Percentiles rank a stretch among this genome's conserved stretches.
Evolutionary conservation across 2,888 invertebrate species (phyloP).

Genomic region (Caenorhabditis panamensis): DNA sequence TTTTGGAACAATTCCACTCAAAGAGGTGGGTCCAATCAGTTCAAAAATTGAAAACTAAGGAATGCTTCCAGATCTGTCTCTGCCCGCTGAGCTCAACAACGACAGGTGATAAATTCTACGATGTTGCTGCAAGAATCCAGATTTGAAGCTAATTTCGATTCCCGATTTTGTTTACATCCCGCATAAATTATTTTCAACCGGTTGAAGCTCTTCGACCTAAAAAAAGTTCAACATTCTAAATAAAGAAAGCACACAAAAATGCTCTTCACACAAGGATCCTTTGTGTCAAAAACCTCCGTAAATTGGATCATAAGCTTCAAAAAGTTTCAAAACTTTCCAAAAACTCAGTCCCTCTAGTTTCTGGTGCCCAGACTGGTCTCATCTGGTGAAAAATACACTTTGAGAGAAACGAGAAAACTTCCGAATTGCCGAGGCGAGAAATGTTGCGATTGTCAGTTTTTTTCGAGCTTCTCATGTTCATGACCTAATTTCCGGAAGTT

Average conservation of each 20-base stretch:
- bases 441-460: background rate
- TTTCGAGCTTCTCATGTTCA: background rate
- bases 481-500: background rate
- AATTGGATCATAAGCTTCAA: too few species aligned
- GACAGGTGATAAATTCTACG: constrained; percentile 21
- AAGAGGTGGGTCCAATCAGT: constrained; percentile 22
- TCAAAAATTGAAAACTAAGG: background rate
- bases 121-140: constrained; percentile 12
- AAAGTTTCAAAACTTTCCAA: background rate
- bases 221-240: too few species aligned
- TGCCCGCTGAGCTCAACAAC: constrained; percentile 45
- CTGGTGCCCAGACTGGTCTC: background rate
- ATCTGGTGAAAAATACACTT: background rate
- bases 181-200: background rate
- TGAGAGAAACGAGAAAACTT: background rate
- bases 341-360: background rate
- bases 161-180: background rate
- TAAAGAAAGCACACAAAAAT: too few species aligned
- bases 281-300: too few species aligned
- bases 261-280: too few species aligned
- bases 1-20: constrained; percentile 59
- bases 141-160: background rate
- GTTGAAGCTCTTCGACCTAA: too few species aligned
- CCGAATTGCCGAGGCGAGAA: background rate
- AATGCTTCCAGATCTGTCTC: constrained; percentile 36